Percentiles rank a stretch among this genome's conserved stretches.
phyloP scores from a whole-genome alignment of 2,113 vertebrate genomes.

The Zapus hudsonius region DNA sequence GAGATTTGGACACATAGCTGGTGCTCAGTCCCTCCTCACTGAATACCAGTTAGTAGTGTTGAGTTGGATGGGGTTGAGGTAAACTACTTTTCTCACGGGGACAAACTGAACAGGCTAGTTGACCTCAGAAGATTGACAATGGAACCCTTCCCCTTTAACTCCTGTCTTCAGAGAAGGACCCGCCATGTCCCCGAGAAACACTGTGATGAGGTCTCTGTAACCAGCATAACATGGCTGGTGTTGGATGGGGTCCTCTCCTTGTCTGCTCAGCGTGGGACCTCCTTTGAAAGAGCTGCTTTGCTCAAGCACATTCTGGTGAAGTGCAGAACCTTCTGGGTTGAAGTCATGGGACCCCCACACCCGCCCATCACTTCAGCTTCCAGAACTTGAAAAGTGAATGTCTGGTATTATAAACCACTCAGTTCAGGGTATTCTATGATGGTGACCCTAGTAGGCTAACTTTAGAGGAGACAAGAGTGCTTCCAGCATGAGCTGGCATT shows the following conservation, averaged over 20 bases:
- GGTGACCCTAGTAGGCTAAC: background rate
- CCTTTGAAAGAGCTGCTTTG: background rate
- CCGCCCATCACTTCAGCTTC: background rate
- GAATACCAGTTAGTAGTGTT: background rate
- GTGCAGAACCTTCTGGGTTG: background rate
- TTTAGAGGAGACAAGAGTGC: background rate
- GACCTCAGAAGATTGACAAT: background rate
- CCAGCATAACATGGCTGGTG: background rate
- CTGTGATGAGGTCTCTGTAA: accelerated
- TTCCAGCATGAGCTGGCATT: background rate
- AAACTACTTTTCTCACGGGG: background rate
- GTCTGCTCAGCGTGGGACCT: background rate
- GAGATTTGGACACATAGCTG: too few relatives aligned
- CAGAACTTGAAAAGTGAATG: background rate
- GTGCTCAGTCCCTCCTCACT: background rate
- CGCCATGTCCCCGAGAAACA: background rate
- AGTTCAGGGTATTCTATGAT: background rate
- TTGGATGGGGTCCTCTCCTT: background rate
- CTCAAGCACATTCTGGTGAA: background rate
- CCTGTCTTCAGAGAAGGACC: background rate
- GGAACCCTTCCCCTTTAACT: background rate
- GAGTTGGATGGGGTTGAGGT: background rate
- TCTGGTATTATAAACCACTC: background rate
- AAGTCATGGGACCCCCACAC: background rate
- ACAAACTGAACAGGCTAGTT: background rate